These are phyloP conservation scores for Tinamus major DNA, from an alignment of 2,797 vertebrate genomes.

Conservation along the genomic window DNA sequence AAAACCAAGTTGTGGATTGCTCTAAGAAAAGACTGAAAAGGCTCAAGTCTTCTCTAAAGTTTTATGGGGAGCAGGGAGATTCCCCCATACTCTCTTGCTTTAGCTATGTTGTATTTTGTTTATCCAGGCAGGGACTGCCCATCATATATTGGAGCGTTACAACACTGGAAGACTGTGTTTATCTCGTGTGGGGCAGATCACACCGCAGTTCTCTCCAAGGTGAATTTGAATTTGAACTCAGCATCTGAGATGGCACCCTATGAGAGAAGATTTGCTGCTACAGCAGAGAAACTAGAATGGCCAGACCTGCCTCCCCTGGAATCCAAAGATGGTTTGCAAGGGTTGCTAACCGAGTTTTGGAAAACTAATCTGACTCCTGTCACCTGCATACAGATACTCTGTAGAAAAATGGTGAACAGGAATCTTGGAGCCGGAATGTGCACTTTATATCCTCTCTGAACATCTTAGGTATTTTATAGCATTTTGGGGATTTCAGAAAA, in stretches of 20 bases:
- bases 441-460: background rate
- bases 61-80: background rate
- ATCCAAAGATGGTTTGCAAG: rapidly evolving
- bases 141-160: conserved; percentile 67
- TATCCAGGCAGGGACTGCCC: conserved; percentile 81
- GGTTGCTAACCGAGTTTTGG: background rate
- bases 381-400: background rate
- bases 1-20: background rate
- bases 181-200: conserved; percentile 87
- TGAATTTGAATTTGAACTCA: conserved; percentile 56
- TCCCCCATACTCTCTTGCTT: background rate
- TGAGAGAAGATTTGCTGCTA: background rate
- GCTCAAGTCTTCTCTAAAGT: background rate
- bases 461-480: background rate
- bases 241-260: background rate
- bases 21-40: background rate
- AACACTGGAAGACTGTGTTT: conserved; percentile 78
- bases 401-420: background rate
- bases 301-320: background rate
- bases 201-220: conserved; percentile 86
- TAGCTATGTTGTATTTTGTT: background rate
- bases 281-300: background rate
- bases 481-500: background rate
- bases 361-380: background rate
- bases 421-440: background rate